phyloP scores from a whole-genome alignment of 2,113 vertebrate genomes.

The Xenopus laevis region DNA sequence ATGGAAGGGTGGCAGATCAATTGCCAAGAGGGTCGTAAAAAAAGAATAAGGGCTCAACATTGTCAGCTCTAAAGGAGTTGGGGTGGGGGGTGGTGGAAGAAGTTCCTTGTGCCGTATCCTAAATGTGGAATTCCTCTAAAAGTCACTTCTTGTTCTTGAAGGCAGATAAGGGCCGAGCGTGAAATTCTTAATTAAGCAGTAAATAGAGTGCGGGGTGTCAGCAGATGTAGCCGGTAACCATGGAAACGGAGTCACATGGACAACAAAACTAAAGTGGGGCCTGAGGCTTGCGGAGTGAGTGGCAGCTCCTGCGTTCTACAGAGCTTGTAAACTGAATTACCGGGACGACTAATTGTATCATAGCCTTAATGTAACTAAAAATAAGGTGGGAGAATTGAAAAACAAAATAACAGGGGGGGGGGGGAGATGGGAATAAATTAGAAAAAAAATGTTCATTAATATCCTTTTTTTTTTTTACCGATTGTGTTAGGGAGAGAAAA shows the following conservation, averaged over 20 bases:
- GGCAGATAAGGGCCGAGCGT: slow-evolving; percentile 78
- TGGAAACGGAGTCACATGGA: slow-evolving; percentile 73
- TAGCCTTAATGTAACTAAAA: slow-evolving; percentile 69
- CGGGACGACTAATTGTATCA: slow-evolving; percentile 76
- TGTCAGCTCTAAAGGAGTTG: slow-evolving; percentile 50
- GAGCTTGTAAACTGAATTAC: slow-evolving; percentile 80
- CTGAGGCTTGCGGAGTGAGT: slow-evolving; percentile 63
- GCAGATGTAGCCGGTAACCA: slow-evolving; percentile 79
- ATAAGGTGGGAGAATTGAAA: slow-evolving; percentile 42
- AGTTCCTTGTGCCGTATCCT: slow-evolving; percentile 70
- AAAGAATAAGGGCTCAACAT: slow-evolving; percentile 55
- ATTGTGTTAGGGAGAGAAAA: no score
- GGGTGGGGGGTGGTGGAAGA: slow-evolving; percentile 49
- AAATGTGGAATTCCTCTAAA: slow-evolving; percentile 78
- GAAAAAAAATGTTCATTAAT: not conserved
- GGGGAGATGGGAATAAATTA: not conserved
- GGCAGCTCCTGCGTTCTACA: slow-evolving; percentile 76
- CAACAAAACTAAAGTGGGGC: slow-evolving; percentile 53
- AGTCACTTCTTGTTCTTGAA: slow-evolving; percentile 76
- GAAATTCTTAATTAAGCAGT: slow-evolving; percentile 87
- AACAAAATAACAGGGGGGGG: not conserved
- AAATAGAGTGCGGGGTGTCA: slow-evolving; percentile 79
- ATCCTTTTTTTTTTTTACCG: not conserved
- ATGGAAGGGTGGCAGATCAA: slow-evolving; percentile 71
- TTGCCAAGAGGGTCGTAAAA: slow-evolving; percentile 54